Base-by-base conservation (phyloP, 1,140 invertebrate species). In the Sinonovacula constricta region DNA sequence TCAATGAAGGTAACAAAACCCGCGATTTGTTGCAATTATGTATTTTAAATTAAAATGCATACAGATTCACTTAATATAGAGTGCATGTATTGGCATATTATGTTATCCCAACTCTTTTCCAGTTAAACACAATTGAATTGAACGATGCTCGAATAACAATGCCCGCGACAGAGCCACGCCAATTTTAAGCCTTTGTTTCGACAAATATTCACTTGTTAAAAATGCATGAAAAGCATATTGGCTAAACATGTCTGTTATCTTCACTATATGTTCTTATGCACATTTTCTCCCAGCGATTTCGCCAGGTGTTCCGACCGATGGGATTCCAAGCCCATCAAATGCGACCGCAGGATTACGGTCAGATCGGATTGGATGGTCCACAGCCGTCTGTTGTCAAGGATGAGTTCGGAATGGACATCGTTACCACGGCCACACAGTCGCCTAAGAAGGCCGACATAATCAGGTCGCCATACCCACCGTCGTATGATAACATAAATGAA, bases 241-340 rank as follows among this genome's bases (percentile, higher is more conserved):
- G n/a, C n/a, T n/a, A n/a, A n/a, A n/a, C n/a, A n/a, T n/a, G n/a
- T n/a, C n/a, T n/a, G n/a, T n/a, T n/a, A 10, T 18, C 18, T 45
- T 45, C 39, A 45, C 18, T 45, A 18, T 7, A 10, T 45, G 18
- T 45, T 45, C 18, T 45, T 7, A 45, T 45, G 39, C 7, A 45
- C 18, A 45, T 72, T 34, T 79, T 14, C 34, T 75, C 80, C 5
- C 60, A 88, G 87, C 75, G 69, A 10, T 68, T 83, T 0, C 70
- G 62, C 4, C 51, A 79, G 15, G 59, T 86, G 39, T 65, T 86
- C 18, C 81, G 63, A 45, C 88, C 88, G 2, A 72, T 84, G 26
- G 83, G 82, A 7, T 71, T 89, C 3, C 56, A 86, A 36, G 51
- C 74, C 0, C 87, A 88, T 74, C 88, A 89, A 71, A 45, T 80